Base-by-base conservation (phyloP, 2,113 vertebrate genomes). In the Albula glossodonta region DNA sequence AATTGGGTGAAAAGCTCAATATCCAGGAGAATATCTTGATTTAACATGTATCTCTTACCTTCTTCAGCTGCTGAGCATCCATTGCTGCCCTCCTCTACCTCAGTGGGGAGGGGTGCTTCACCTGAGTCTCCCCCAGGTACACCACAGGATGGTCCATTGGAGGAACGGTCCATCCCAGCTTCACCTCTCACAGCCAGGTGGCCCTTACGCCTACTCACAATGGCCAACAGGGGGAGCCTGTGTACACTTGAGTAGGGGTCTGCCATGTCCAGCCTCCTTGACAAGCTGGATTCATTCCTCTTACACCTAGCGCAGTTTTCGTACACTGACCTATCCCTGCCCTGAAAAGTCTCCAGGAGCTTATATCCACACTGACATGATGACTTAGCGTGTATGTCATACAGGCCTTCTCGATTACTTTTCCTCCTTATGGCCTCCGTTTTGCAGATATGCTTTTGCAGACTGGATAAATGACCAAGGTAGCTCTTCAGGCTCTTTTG, bases 261-360 rank as follows among this genome's bases (percentile, higher is more conserved):
- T 4, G 89, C 90, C 2, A 25, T 0, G 31, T 81, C 86, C 78
- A 52, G 57, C 0, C 66, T 88, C 5, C 85, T 89, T 60, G 90
- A 89, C 0, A n/a, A 90, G 86, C 92, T 93, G 80, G 2, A 85
- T 49, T 89, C 90, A 12, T 85, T 88, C 31, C 19, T 86, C 51
- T 86, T 88, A 87, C 94, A 95, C 87, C 93, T 93, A 0, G 91
- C 51, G 70, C 94, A 95, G 87, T 94, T 95, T 87, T 96, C 94
- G 83, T 96, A 95, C 74, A 94, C 89, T 83, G 80, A 85, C 2
- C 56, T 57, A 31, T 81, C 87, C 60, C 52, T 85, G 41, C 86
- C 86, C 78, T n/a, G 11, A 57, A 11, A 51, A 50, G 70, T 57
- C 10, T 60, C 56, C 83, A 22, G 77, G 31, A 84, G 91, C 85